Evolutionary conservation across 2,888 invertebrate species (phyloP), one percentile per base, ranked within the genome.

Genomic region (Aleiodes alternator): DNA sequence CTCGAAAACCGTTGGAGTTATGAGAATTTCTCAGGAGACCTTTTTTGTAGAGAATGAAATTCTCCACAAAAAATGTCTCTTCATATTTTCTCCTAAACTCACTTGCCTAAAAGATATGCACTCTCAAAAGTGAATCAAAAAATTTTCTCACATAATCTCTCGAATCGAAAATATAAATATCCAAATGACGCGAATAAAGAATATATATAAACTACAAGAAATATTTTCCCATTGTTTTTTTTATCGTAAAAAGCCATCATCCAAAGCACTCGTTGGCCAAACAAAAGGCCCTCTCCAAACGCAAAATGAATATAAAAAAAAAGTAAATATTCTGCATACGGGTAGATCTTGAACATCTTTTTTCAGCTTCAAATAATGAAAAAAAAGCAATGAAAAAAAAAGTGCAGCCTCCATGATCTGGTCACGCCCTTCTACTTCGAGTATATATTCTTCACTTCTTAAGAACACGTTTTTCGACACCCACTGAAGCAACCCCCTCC

Each of bases 391-490:
- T 23, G 23, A 23, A 34, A 53, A 34, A 6, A 34, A 4, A 34
- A 4, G 6, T 6, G 6, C 34, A 34, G 29, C 16, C 11, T 51
- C 16, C 51, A 31, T 31, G 14, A 50, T 50, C 51, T 34, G 34
- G 38, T 34, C 61, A 72, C 72, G 61, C 72, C 72, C 51, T 34
- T 61, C 7, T 59, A 31, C 59, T 72, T 61, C 50, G 51, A 51
- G 61, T 61, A 50, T 43, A 43, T 50, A 57, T 71, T 48, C 29
- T 70, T 29, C 50, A 57, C n/a, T 57, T 50, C 61, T 53, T 61
- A 31, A 51, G 51, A 72, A 61, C 34, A 61, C 61, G 61, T 72
- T 43, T 64, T 61, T 72, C 72, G 51, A 61, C 61, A 72, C 72
- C 72, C 61, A 72, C 61, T 61, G 51, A 16, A 71, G 34, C 50